Evolutionary conservation across 1,140 invertebrate species (phyloP).

Genomic region (Macrobrachium nipponense): DNA sequence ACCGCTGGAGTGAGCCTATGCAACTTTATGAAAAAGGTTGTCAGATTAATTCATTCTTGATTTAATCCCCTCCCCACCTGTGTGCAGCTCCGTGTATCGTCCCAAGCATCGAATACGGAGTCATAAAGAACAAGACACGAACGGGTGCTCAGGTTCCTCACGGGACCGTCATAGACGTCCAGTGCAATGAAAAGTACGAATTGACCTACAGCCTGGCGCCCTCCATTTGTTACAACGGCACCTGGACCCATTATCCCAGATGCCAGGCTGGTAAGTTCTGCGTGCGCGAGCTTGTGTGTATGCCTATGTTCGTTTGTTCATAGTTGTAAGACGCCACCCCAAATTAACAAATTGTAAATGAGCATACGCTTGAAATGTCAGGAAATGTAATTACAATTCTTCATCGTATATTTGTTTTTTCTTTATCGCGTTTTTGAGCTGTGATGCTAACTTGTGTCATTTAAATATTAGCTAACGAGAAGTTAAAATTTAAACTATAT

Average conservation of each 20-base stretch:
- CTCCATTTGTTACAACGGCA: slow-evolving; percentile 92
- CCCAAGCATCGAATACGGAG: slow-evolving; percentile 86
- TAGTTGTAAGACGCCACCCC: too few relatives aligned
- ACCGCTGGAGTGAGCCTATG: too few relatives aligned
- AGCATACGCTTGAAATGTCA: background rate
- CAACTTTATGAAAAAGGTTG: too few relatives aligned
- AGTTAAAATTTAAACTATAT: too few relatives aligned
- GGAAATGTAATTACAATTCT: too few relatives aligned
- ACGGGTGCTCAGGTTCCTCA: slow-evolving; percentile 79
- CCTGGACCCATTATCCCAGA: slow-evolving; percentile 92
- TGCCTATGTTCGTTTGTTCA: too few relatives aligned
- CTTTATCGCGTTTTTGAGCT: background rate
- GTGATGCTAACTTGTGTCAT: too few relatives aligned
- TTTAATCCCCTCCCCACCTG: background rate
- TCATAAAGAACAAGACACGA: slow-evolving; percentile 70
- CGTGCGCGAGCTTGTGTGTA: too few relatives aligned
- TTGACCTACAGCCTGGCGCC: slow-evolving; percentile 79
- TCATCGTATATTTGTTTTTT: background rate
- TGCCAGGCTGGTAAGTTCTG: slow-evolving; percentile 81
- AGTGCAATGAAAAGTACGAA: slow-evolving; percentile 90
- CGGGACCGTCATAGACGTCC: slow-evolving; percentile 84
- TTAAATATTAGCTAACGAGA: too few relatives aligned
- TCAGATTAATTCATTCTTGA: too few relatives aligned
- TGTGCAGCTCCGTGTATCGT: slow-evolving; percentile 87
- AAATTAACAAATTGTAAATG: background rate